Percentiles rank a stretch among this genome's conserved stretches.
These are phyloP conservation scores for Drosophila equinoxialis DNA, from an alignment of 1,140 invertebrate species.

Conservation along the genomic window DNA sequence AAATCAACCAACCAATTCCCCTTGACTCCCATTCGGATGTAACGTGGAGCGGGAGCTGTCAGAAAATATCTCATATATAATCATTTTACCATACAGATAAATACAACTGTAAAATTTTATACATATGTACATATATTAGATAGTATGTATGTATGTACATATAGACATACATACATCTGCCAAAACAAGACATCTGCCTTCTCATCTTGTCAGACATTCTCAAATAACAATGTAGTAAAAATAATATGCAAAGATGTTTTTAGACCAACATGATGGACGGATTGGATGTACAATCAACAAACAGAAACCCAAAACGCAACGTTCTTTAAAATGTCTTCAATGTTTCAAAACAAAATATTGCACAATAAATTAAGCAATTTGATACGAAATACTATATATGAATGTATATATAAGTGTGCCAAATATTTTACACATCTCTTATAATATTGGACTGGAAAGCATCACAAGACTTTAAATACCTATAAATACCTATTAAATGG, in stretches of 20 bases:
- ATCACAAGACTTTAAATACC: no score
- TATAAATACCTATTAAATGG: no score
- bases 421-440: no score
- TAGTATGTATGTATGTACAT: background rate
- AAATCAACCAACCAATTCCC: constrained; percentile 8
- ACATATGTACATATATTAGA: constrained; percentile 1
- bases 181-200: background rate
- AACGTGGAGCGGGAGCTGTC: constrained; percentile 10
- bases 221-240: background rate
- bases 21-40: background rate
- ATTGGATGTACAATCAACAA: background rate
- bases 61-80: constrained; percentile 3
- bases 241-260: constrained; percentile 10
- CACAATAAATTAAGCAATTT: constrained; percentile 4
- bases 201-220: background rate
- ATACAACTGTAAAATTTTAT: constrained; percentile 20
- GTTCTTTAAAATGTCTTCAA: background rate
- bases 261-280: background rate
- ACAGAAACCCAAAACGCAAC: background rate
- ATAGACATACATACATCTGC: background rate
- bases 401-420: no score
- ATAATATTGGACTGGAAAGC: no score
- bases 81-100: constrained; percentile 18
- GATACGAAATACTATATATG: no score
- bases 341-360: background rate